phyloP scores from a whole-genome alignment of 2,888 invertebrate genomes.

The Phanerotoma sp. region DNA sequence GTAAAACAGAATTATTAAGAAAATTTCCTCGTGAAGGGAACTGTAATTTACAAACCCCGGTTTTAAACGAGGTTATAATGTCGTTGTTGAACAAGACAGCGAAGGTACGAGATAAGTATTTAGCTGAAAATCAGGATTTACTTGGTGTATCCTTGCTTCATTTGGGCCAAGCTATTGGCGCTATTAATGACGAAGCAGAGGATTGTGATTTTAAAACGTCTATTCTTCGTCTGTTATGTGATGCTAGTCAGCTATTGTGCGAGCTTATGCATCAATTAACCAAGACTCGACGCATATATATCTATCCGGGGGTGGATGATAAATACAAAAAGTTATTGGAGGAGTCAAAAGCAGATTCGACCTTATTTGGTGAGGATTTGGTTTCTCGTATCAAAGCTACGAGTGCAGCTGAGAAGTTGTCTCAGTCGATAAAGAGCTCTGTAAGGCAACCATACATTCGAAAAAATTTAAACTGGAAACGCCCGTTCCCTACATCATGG shows the following conservation, averaged over 20 bases:
- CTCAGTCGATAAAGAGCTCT: background rate
- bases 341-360: background rate
- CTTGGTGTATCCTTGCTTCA: too few relatives aligned
- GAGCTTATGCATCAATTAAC: background rate
- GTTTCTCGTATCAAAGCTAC: background rate
- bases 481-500: background rate
- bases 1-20: too few relatives aligned
- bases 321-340: slow-evolving; percentile 1
- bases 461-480: slow-evolving; percentile 1
- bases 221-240: too few relatives aligned
- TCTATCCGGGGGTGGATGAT: slow-evolving; percentile 1
- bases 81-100: too few relatives aligned
- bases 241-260: background rate
- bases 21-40: too few relatives aligned
- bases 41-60: too few relatives aligned
- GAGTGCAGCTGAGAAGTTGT: background rate
- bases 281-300: background rate
- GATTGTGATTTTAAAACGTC: too few relatives aligned
- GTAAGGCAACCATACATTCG: background rate
- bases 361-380: background rate
- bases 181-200: too few relatives aligned
- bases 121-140: too few relatives aligned
- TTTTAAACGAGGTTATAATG: too few relatives aligned
- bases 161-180: too few relatives aligned
- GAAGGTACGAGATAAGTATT: too few relatives aligned